Evolutionary conservation across 2,797 vertebrate genomes (phyloP), one percentile per base, ranked within the genome.

Genomic region (Harpagifer antarcticus): DNA sequence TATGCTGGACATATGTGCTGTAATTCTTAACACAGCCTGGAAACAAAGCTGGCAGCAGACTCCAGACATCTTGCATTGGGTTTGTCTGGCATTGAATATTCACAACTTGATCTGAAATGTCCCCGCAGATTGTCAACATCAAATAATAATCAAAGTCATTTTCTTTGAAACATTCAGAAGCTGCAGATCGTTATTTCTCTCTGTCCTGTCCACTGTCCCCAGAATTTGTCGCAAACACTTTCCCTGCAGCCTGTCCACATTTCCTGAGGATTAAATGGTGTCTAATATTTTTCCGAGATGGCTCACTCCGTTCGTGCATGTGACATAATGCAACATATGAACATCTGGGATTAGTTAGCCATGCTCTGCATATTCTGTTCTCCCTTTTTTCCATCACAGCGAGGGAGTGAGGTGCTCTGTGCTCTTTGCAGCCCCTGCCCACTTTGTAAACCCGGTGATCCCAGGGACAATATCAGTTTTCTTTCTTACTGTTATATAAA

Each of bases 231-330:
- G 58, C 56, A 3, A 58, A 14, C 10, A 53, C 70, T 52, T 85
- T 90, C 79, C 33, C 68, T 84, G 60, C 81, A 90, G 85, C 78
- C 76, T 75, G 85, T 89, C 81, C 85, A 85, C 76, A 88, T 93
- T 92, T 92, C 89, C 86, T 86, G 75, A 72, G 79, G 76, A 89
- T 88, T 81, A 84, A 66, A 86, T 84, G 58, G 60, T 44, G 74
- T 80, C 64, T 88, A 81, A 93, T 90, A 90, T 90, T 91, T 91
- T 94, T 94, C 93, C 93, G 52, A 78, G 84, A 88, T 86, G 78
- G 85, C 82, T 91, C 83, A 79, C 85, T 79, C 53, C 62, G 72
- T 86, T 82, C 43, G 57, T 91, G 85, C 55, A 80, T 89, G 86
- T 91, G 90, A 93, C 82, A 92, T 91, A 91, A 94, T 92, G 83